Evolutionary conservation across 2,888 invertebrate genomes (phyloP), one percentile per base, ranked within the genome.

Genomic region (Habroteleia sp.): DNA sequence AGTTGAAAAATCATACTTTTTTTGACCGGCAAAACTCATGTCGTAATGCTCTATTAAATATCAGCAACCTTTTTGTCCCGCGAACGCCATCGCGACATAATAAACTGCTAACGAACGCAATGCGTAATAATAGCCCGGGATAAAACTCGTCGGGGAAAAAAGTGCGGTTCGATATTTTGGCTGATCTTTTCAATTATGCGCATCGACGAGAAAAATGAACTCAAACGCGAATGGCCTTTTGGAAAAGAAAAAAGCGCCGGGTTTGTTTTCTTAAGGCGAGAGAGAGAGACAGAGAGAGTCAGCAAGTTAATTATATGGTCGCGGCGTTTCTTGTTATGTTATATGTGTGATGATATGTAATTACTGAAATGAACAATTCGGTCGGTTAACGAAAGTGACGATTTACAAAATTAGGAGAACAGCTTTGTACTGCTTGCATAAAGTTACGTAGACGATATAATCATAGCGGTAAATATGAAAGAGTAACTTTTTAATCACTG

Each of bases 1-100:
- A 33, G 50, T 35, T 50, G 33, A 66, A 62, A 66, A 66, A 66
- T 39, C 35, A 14, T 39, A 37, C 37, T 52, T 68, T 68, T 68
- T 68, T 0, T 44, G 2, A n/a, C 20, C 8, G 13, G n/a, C 17
- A 10, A 31, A 31, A 29, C 41, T 44, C 44, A 10, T 6, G 11
- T 33, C 23, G 29, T 35, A 29, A 66, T 39, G 35, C 14, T 56
- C 54, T 37, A 66, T 66, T 46, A 66, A 66, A 37, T 54, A 14
- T 46, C 44, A 44, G 17, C 16, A 13, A 0, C 16, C n/a, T 27
- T 25, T 52, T 65, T 52, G 35, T 52, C 35, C 25, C 8, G 44
- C 31, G 31, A 50, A 62, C 5, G 13, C 1, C 23, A 35, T n/a
- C 10, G 7, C 44, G 44, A 42, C 58, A 60, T 16, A 60, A 44